A percentile compares a stretch with the other conserved stretches of the same genome.
Evolutionary conservation across 2,113 vertebrate species (phyloP).

Genomic region (Pleuronectes platessa): DNA sequence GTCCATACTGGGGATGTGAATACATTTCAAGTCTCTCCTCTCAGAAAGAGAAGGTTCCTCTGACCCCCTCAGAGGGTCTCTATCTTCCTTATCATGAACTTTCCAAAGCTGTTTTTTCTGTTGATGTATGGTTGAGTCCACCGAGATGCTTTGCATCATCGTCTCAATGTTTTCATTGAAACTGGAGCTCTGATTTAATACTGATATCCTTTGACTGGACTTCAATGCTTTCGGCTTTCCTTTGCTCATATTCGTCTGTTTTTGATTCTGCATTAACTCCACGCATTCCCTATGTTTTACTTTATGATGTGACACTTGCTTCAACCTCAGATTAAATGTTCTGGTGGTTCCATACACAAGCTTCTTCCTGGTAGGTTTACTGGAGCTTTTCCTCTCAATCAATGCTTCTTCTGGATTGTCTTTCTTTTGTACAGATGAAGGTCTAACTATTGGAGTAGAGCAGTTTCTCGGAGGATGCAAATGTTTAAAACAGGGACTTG

Average conservation of each 20-base stretch:
- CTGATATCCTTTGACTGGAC: conserved; percentile 25
- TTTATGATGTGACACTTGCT: conserved; percentile 78
- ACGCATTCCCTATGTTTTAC: conserved; percentile 80
- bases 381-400: conserved; percentile 49
- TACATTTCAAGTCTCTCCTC: conserved; percentile 20
- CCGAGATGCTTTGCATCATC: conserved; percentile 59
- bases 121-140: not conserved
- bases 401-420: conserved; percentile 41
- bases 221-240: conserved; percentile 8
- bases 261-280: conserved; percentile 60
- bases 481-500: conserved; percentile 35
- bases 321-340: conserved; percentile 86
- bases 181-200: conserved; percentile 42
- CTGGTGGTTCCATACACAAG: conserved; percentile 88
- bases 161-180: conserved; percentile 76
- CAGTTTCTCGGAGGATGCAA: conserved; percentile 26
- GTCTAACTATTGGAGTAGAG: conserved; percentile 23
- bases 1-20: conserved; percentile 54
- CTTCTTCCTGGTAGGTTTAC: conserved; percentile 69
- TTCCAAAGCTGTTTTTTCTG: not conserved
- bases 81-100: conserved; percentile 1
- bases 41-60: conserved; percentile 27
- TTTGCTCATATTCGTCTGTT: conserved; percentile 3
- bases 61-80: not conserved
- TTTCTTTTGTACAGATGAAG: conserved; percentile 25